Conservation (phyloP, 2,888 invertebrate genomes). For the Lasioglossum pauxillum region DNA sequence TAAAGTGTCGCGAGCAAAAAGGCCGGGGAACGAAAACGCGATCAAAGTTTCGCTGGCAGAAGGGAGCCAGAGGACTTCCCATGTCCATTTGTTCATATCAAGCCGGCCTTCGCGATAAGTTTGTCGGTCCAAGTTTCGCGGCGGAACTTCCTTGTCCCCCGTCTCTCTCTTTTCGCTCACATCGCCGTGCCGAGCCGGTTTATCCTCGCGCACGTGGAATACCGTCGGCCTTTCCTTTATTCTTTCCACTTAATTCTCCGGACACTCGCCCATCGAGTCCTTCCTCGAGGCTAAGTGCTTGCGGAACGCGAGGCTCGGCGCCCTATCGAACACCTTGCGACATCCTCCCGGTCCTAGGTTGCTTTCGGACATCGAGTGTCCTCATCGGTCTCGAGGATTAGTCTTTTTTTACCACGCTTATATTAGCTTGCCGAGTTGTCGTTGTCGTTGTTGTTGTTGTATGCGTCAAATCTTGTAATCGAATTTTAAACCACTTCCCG, state of each 20-base stretch:
- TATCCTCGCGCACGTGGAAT: slow-evolving; percentile 25
- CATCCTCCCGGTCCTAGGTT: background rate
- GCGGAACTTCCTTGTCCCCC: slow-evolving; percentile 26
- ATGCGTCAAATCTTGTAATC: no score
- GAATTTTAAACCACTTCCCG: no score
- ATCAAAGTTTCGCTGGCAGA: slow-evolving; percentile 37
- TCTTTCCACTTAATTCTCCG: slow-evolving; percentile 49
- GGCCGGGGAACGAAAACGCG: slow-evolving; percentile 21
- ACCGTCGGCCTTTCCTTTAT: slow-evolving; percentile 18
- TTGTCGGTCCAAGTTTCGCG: slow-evolving; percentile 36
- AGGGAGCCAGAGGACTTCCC: background rate
- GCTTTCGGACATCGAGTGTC: slow-evolving; percentile 11
- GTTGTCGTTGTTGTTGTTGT: no score
- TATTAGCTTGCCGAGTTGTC: no score
- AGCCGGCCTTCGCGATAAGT: slow-evolving; percentile 34
- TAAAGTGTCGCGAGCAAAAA: slow-evolving; percentile 10
- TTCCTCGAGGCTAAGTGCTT: background rate
- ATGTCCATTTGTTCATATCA: slow-evolving; percentile 56
- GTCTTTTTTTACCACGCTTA: no score
- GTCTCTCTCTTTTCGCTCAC: background rate
- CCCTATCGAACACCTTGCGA: background rate
- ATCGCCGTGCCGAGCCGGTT: background rate
- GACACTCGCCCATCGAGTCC: slow-evolving; percentile 29
- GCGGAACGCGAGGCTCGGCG: background rate
- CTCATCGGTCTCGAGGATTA: background rate